Base-by-base conservation (phyloP, 2,113 vertebrate genomes). In the Dunckerocampus dactyliophorus region DNA sequence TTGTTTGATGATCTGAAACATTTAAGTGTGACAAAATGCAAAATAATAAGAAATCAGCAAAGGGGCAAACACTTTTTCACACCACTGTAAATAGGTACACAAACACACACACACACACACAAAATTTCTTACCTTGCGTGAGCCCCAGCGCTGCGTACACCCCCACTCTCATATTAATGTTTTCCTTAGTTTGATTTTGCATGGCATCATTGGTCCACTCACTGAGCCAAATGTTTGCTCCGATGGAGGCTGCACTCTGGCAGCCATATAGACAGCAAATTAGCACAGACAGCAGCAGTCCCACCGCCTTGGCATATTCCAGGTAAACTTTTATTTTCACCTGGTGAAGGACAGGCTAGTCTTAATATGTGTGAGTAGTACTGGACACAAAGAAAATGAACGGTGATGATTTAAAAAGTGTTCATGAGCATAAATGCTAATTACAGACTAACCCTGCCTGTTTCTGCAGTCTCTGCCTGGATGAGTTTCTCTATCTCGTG, bases 161-260 rank as follows among this genome's bases (percentile, higher is more conserved):
- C 6, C 93, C 93, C 0, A 98, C 89, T 48, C 95, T 86, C 85
- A 74, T 72, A 7, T 81, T 15, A 11, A 90, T 88, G 19, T 86
- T 89, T 1, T 85, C 82, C 49, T 90, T 82, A 2, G 85, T 93
- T 7, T 67, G 70, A 0, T 90, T 92, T 0, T 13, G 8, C 0
- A 19, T 14, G 0, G 88, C 84, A 43, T 98, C 95, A 0, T 93
- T 94, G 68, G 93, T 92, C 97, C 97, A 99, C 65, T 87, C 83
- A 28, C 95, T 98, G 71, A 99, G 95, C 96, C 97, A 99, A 75
- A 99, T 77, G 0, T 93, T 96, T 21, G 93, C 91, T 14, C 96
- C 95, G 0, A 98, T 92, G 52, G 95, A 63, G 0, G 93, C 91
- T 0, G 92, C 93, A 0, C 91, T 97, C 85, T 99, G 96, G 62